Base-by-base conservation (phyloP, 2,797 vertebrate species). In the Myotis pilosus region DNA sequence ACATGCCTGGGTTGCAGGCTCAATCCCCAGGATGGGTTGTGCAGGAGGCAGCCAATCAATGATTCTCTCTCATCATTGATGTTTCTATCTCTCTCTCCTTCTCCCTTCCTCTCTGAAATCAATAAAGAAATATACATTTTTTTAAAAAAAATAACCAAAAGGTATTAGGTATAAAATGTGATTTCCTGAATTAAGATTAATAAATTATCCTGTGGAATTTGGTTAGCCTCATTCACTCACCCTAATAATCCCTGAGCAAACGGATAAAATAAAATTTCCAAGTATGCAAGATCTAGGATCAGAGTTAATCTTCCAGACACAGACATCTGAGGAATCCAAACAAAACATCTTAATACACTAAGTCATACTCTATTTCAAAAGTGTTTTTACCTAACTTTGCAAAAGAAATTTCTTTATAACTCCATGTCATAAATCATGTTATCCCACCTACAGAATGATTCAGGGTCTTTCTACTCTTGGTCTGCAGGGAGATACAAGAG, bases 381-480 rank as follows among this genome's bases (percentile, higher is more conserved):
- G 8, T 19, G 8, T 74, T 95, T 84, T 81, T 71, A 88, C 9
- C 19, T 23, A 68, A n/a, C 53, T 78, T 84, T 74, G 19, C 25
- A 49, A 89, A 78, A 91, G 1, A 90, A 66, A 89, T 55, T 87
- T 12, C 23, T 38, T 41, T 71, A 78, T 85, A 41, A 68, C 5
- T 57, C 51, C 11, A 57, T 80, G n/a, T 69, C 15, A 76, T 75
- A 92, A 96, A 80, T 91, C 49, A 87, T 66, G 51, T 75, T 68
- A 86, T 74, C 55, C 47, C 16, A 75, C 6, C 92, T 96, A 82
- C 38, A 86, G 7, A 93, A 90, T 83, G 15, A 85, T 20, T 85
- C 15, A 69, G 76, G 3, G 4, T 16, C 38, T 8, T 36, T 92
- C 68, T 89, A 28, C n/a, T 47, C 9, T 92, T 78, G 41, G 10